A percentile compares a stretch with the other conserved stretches of the same genome.
Conservation (phyloP, 2,888 invertebrate species). For the Liposcelis brunnea region DNA sequence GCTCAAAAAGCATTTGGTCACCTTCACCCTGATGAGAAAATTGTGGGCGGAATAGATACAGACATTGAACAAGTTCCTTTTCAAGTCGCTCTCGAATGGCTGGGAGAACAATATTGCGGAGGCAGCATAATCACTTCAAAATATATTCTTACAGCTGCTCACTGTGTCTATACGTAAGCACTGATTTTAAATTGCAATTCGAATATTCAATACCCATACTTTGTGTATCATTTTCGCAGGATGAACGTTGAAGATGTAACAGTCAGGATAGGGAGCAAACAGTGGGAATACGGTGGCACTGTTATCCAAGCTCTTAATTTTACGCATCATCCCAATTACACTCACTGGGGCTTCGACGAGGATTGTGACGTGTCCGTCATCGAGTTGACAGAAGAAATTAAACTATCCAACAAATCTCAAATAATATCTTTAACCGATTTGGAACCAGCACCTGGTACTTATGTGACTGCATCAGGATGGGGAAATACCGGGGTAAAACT, state of each 20-base stretch:
- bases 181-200: not conserved
- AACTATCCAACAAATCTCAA: not conserved
- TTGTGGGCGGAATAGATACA: not conserved
- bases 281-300: too few relatives aligned
- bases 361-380: constrained; percentile 3
- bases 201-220: too few relatives aligned
- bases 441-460: not conserved
- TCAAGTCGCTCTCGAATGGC: not conserved
- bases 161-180: not conserved
- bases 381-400: not conserved
- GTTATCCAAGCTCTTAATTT: too few relatives aligned
- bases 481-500: too few relatives aligned
- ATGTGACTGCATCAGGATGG: not conserved
- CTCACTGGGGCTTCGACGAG: too few relatives aligned
- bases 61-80: not conserved
- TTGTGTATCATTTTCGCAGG: too few relatives aligned
- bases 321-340: too few relatives aligned
- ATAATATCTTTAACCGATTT: not conserved
- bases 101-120: not conserved
- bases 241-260: too few relatives aligned
- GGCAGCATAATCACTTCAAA: not conserved
- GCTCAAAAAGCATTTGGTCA: too few relatives aligned
- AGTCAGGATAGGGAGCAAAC: too few relatives aligned
- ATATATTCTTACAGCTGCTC: not conserved
- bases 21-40: not conserved